Base-by-base conservation (phyloP, 2,113 vertebrate species). In the Myrmecobius fasciatus region DNA sequence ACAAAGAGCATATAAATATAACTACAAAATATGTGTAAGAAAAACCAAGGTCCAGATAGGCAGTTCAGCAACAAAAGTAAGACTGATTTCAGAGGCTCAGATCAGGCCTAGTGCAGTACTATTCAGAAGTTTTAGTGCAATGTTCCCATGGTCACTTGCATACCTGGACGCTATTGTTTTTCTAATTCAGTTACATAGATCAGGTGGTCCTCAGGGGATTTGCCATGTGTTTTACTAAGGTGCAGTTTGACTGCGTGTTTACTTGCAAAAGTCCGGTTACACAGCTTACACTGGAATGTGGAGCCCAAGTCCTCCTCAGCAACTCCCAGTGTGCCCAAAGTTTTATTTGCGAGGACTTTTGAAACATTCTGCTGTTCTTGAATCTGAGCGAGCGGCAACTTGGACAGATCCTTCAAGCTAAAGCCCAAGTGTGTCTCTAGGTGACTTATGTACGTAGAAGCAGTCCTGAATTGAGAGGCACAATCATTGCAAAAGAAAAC, bases 181-280 rank as follows among this genome's bases (percentile, higher is more conserved):
- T 99, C 99, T 98, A 99, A 98, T 98, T 99, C 98, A 60, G 99
- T 99, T 98, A 99, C 99, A 97, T 99, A 99, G 98, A 99, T 99
- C 98, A 99, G 99, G 98, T 99, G 99, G 99, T 99, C 99, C 98
- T 99, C 99, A 3, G 99, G 99, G 95, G 99, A 99, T 98, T 99
- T 99, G 98, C 99, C 99, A n/a, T 99, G 99, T 91, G 99, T 99
- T 99, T 99, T 99, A 98, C 99, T 99, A 98, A 99, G 99, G 98
- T 99, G 99, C 99, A 99, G 99, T 98, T 99, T 99, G 98, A 99
- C 99, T 97, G 99, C 99, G 97, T 99, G 99, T 98, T 99, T 99
- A 99, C 99, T 99, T 97, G 99, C 99, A 98, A 99, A 99, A 97
- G 99, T 99, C 98, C 99, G 99, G 99, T 99, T 99, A 98, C 99